Evolutionary conservation across 2,888 invertebrate genomes (phyloP).

Genomic region (Microctonus hyperodae): DNA sequence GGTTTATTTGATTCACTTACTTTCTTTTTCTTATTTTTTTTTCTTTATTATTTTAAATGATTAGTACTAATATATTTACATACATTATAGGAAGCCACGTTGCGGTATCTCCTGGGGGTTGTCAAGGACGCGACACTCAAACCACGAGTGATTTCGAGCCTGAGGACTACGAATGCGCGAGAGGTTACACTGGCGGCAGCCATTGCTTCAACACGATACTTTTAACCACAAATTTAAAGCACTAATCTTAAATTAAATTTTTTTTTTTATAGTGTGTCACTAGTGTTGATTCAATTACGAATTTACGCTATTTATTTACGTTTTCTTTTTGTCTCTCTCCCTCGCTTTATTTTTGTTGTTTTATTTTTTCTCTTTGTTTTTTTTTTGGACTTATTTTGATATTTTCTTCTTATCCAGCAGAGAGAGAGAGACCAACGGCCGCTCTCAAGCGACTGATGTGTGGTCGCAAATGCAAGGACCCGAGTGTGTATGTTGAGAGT

Average conservation of each 20-base stretch:
- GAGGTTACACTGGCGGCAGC: conserved; percentile 53
- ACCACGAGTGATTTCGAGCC: conserved; percentile 54
- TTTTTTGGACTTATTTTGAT: background rate
- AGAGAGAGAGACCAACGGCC: conserved; percentile 43
- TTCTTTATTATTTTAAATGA: background rate
- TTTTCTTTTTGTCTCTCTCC: conserved; percentile 14
- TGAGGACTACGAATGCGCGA: conserved; percentile 50
- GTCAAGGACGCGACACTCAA: conserved; percentile 50
- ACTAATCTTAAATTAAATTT: conserved; percentile 17
- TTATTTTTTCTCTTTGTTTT: background rate
- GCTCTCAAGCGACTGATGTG: conserved; percentile 48
- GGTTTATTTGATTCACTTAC: too few relatives aligned
- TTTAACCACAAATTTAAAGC: conserved; percentile 24
- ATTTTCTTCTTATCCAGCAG: background rate
- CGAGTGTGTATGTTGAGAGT: conserved; percentile 39
- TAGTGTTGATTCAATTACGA: background rate
- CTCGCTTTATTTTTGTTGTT: background rate
- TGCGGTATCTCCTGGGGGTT: conserved; percentile 49
- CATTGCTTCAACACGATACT: conserved; percentile 45
- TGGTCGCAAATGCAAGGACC: conserved; percentile 38
- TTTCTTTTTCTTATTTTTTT: background rate
- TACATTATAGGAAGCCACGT: conserved; percentile 46
- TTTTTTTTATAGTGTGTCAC: conserved; percentile 9
- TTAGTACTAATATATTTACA: background rate
- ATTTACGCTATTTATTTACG: background rate